Percentiles rank a stretch among this genome's conserved stretches.
Conservation (phyloP, 2,888 invertebrate genomes). For the Hoplodrina ambigua region DNA sequence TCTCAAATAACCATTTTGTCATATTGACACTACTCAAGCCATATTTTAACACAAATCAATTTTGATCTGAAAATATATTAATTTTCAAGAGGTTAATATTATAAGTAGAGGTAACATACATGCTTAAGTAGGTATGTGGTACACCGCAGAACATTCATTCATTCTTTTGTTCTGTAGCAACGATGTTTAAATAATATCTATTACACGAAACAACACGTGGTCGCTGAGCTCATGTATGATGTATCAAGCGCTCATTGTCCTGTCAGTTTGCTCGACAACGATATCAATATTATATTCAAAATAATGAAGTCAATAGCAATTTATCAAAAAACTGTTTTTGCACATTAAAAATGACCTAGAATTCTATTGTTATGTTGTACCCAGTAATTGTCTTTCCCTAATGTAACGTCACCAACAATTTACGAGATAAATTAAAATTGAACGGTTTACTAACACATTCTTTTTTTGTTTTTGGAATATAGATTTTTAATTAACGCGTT, state of each 20-base stretch:
- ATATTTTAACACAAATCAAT: neutral
- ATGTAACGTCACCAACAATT: conserved; percentile 47
- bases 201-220: conserved; percentile 66
- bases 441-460: conserved; percentile 19
- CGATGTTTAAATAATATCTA: conserved; percentile 61
- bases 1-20: neutral
- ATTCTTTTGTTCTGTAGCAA: conserved; percentile 53
- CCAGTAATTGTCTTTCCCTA: conserved; percentile 52
- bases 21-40: neutral
- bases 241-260: conserved; percentile 72
- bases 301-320: conserved; percentile 61
- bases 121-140: conserved; percentile 19
- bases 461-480: too few relatives aligned
- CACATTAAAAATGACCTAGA: conserved; percentile 50
- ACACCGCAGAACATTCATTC: conserved; percentile 41
- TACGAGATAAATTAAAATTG: conserved; percentile 30
- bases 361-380: conserved; percentile 43
- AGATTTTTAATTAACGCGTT: conserved; percentile 1
- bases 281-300: conserved; percentile 70
- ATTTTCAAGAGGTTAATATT: conserved; percentile 25
- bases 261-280: conserved; percentile 70
- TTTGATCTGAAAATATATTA: conserved; percentile 6
- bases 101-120: conserved; percentile 16
- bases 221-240: conserved; percentile 64
- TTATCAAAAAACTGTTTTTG: conserved; percentile 61